Base-by-base conservation (phyloP, 2,888 invertebrate species). In the Opisthograptis luteolata region DNA sequence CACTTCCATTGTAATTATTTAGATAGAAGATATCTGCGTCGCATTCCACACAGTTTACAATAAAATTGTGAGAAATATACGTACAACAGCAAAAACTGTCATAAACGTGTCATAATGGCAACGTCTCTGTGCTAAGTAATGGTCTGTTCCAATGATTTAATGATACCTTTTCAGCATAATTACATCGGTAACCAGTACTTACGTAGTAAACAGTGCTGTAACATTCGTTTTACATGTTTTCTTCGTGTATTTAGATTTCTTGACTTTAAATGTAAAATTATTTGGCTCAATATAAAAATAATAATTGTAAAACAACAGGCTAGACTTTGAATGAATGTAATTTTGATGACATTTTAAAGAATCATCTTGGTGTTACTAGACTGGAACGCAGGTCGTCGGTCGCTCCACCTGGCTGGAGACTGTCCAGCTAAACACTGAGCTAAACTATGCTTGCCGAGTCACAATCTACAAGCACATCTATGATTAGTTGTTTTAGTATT, bases 81-180 rank as follows among this genome's bases (percentile, higher is more conserved):
- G 58, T 17, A 2, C 8, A 56, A 70, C 58, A 73, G 24, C 5
- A 70, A 70, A 30, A 47, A 40, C 27, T 8, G 62, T 68, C 68
- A 57, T 69, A 66, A 67, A 64, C 70, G 60, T 68, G 66, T 68
- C 66, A 70, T 76, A 74, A 74, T 67, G 58, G n/a, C n/a, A n/a
- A 62, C 68, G 66, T 60, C 68, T 67, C 68, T 74, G n/a, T n/a
- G n/a, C n/a, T n/a, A n/a, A n/a, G n/a, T n/a, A 73, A 71, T 73
- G 60, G 44, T 15, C 39, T 9, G 27, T 30, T 32, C 39, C 30
- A 24, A 32, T 37, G 12, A 43, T 50, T 42, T 46, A 55, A 51
- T 50, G 46, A 36, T 20, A n/a, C n/a, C n/a, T n/a, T n/a, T n/a
- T n/a, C n/a, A 15, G 20, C 9, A 24, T 37, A 17, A 25, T 37